Evolutionary conservation across 2,113 vertebrate genomes (phyloP).

Genomic region (Anas platyrhynchos): DNA sequence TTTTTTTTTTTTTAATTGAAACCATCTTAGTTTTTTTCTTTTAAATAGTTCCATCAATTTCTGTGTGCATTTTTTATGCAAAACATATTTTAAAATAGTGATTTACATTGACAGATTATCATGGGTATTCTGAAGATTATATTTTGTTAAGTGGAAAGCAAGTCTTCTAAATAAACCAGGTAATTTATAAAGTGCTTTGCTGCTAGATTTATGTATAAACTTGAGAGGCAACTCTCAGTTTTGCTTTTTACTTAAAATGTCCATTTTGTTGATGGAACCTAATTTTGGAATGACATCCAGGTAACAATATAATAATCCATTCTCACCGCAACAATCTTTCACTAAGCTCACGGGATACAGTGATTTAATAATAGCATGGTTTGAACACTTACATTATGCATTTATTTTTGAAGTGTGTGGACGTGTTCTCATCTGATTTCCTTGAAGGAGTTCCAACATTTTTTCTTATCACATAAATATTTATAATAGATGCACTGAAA

Average conservation of each 20-base stretch:
- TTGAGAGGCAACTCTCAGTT: not conserved
- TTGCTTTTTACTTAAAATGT: not conserved
- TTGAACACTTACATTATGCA: conserved; percentile 16
- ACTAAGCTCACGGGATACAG: not conserved
- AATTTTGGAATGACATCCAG: not conserved
- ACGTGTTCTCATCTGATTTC: not conserved
- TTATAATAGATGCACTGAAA: conserved; percentile 29
- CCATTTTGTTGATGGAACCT: not conserved
- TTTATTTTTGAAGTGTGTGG: conserved; percentile 23
- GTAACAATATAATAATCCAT: not conserved
- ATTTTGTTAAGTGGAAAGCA: not conserved
- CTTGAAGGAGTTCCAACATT: conserved; percentile 21
- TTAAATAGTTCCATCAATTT: not conserved
- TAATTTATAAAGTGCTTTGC: not conserved
- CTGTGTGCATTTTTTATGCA: not conserved
- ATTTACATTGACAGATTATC: not conserved
- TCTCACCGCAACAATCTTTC: not conserved
- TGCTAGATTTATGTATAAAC: not conserved
- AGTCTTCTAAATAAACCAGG: not conserved
- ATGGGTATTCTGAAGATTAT: not conserved
- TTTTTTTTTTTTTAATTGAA: not conserved
- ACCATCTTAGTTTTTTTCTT: not conserved
- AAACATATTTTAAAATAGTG: not conserved
- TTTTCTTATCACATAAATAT: conserved; percentile 50
- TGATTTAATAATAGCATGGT: not conserved